phyloP scores from a whole-genome alignment of 2,113 vertebrate genomes.

The Calyptommatus sinebrachiatus region DNA sequence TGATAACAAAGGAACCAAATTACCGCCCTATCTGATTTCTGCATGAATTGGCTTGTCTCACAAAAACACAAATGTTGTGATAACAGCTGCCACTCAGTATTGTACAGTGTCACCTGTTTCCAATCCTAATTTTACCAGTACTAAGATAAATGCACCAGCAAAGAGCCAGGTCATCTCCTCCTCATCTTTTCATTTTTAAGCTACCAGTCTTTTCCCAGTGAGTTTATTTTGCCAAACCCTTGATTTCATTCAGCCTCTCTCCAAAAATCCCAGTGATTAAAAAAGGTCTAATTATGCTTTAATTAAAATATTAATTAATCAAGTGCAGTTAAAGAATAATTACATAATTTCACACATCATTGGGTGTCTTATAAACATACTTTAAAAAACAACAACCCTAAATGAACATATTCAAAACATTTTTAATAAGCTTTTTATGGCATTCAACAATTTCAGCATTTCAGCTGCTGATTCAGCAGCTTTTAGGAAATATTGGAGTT shows the following conservation, averaged over 20 bases:
- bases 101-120: background rate
- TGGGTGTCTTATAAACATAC: slow-evolving; percentile 63
- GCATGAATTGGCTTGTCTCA: background rate
- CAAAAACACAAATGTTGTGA: background rate
- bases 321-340: slow-evolving; percentile 69
- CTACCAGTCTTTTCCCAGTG: background rate
- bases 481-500: background rate
- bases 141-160: background rate
- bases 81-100: background rate
- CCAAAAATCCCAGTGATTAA: slow-evolving; percentile 1
- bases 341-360: slow-evolving; percentile 67
- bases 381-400: slow-evolving; percentile 50
- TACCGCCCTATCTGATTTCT: background rate
- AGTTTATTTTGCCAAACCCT: background rate
- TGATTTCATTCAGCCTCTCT: background rate
- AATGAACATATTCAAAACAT: slow-evolving; percentile 52
- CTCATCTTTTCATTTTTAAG: background rate
- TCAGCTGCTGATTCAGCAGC: slow-evolving; percentile 39
- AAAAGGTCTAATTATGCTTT: slow-evolving; percentile 59
- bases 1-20: background rate
- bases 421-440: slow-evolving; percentile 53
- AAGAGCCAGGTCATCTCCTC: background rate
- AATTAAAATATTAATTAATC: slow-evolving; percentile 74
- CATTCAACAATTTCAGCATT: slow-evolving; percentile 38
- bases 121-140: background rate